Base-by-base conservation (phyloP, 1,140 invertebrate genomes). In the Melanaphis sacchari region DNA sequence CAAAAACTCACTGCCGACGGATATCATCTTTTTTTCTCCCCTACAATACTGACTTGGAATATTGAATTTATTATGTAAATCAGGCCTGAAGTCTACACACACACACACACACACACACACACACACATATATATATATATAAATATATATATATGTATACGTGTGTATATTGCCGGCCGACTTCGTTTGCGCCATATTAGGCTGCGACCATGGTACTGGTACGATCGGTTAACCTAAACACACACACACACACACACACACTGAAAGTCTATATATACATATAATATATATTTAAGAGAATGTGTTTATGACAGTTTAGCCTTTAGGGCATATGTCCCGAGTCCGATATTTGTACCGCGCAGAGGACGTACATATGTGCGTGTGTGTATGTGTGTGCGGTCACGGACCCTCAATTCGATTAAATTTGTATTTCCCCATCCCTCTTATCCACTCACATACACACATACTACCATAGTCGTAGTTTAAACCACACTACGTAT, bases 51-150 rank as follows among this genome's bases (percentile, higher is more conserved):
- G 4, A 41, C 82, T 26, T 18, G 26, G 40, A 85, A 85, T 43
- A 85, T 85, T 85, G 38, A 85, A 85, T 85, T 85, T 43, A 43
- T 85, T 85, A 85, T 85, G 82, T 31, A 85, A 85, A 85, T 85
- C 40, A 31, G 8, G 22, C n/a, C 6, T 24, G 6, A 4, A 22
- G 0, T 82, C 21, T 38, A 66, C 59, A 66, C 59, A 11, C 15
- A 66, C 31, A 31, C 15, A 9, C 54, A 59, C 15, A 59, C n/a
- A n/a, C n/a, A n/a, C n/a, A n/a, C n/a, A n/a, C n/a, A n/a, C n/a
- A 59, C 11, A 59, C 11, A 59, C 31, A 15, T 54, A 59, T 26
- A 54, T 54, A 46, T 54, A 59, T 59, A 46, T 59, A 59, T 59
- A 15, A 66, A 15, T 31, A 31, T n/a, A 52, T 54, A 49, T 49